Evolutionary conservation across 2,797 vertebrate species (phyloP), one percentile per base, ranked within the genome.

Genomic region (Melanotaenia pygmaea): DNA sequence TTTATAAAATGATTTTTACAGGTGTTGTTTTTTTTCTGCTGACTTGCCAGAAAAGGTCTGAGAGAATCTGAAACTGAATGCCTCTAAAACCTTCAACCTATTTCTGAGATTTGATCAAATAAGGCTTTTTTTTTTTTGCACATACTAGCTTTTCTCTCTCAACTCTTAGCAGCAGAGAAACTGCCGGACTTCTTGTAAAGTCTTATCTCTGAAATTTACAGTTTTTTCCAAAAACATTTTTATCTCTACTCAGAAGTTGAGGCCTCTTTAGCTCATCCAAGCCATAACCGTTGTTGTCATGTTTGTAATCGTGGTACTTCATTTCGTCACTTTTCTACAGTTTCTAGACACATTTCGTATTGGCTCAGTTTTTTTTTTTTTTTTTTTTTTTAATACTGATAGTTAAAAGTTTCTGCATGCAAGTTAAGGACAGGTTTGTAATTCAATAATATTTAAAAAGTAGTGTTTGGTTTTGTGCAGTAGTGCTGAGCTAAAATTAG

Each of bases 341-440:
- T 84, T 84, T 89, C 38, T 89, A 83, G 64, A 82, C 53, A 24
- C 67, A 26, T 88, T 87, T 82, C 54, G 5, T 79, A 88, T 62
- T 22, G 45, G 47, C 66, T 5, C 24, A 5, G 70, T 30, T 30
- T 30, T 30, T 38, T 79, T 77, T 74, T 70, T 30, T 30, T 30
- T 30, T 38, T 79, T 77, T 74, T 70, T 79, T 77, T 64, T 38
- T 53, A 37, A 45, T 14, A 14, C 13, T 16, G 38, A 66, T 53
- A 59, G 45, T 60, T 59, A 71, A 64, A 69, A 2, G 34, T 65
- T 18, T 83, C 64, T 87, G 85, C 86, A 88, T 88, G 83, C 61
- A 26, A 26, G 16, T 67, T 76, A 47, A 76, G 58, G 59, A 50
- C 63, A 59, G 54, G 37, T 79, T 84, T 77, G 13, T 70, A 73